Conservation (phyloP, 1,140 invertebrate genomes). For the Caenorhabditis brenneri region DNA sequence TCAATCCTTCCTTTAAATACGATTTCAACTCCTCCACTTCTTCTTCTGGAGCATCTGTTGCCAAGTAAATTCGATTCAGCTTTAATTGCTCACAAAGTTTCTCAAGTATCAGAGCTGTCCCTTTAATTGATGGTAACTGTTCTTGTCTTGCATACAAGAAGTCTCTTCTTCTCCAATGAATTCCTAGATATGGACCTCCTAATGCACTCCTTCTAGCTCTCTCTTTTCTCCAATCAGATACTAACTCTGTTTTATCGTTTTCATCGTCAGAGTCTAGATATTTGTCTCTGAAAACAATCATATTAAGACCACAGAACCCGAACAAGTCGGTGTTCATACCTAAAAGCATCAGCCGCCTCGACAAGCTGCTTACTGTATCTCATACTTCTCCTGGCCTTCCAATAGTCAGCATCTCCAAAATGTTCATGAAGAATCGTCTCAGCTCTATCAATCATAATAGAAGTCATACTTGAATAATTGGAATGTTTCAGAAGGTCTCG, state of each 20-base stretch:
- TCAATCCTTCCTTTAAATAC: slow-evolving; percentile 46
- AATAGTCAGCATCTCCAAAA: slow-evolving; percentile 84
- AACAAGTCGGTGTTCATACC: slow-evolving; percentile 71
- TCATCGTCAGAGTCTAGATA: slow-evolving; percentile 79
- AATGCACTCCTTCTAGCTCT: slow-evolving; percentile 70
- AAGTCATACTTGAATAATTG: slow-evolving; percentile 72
- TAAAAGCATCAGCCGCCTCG: slow-evolving; percentile 79
- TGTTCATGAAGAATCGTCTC: slow-evolving; percentile 86
- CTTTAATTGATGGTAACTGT: slow-evolving; percentile 79
- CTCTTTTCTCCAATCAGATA: slow-evolving; percentile 77
- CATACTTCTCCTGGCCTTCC: slow-evolving; percentile 85
- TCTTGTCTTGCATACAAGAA: slow-evolving; percentile 78
- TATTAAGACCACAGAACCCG: not conserved
- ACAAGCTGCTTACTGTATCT: slow-evolving; percentile 80
- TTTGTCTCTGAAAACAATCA: slow-evolving; percentile 59
- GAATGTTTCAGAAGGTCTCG: slow-evolving; percentile 63
- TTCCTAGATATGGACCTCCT: slow-evolving; percentile 81
- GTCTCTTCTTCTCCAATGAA: slow-evolving; percentile 85
- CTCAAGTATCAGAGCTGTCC: slow-evolving; percentile 78
- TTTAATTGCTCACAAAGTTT: not conserved
- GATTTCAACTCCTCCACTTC: slow-evolving; percentile 73
- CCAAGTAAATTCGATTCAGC: slow-evolving; percentile 78
- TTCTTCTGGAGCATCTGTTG: slow-evolving; percentile 79
- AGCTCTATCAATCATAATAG: slow-evolving; percentile 83
- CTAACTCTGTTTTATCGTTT: slow-evolving; percentile 75